Base-by-base conservation (phyloP, 2,888 invertebrate species). In the Sesamia inferens region DNA sequence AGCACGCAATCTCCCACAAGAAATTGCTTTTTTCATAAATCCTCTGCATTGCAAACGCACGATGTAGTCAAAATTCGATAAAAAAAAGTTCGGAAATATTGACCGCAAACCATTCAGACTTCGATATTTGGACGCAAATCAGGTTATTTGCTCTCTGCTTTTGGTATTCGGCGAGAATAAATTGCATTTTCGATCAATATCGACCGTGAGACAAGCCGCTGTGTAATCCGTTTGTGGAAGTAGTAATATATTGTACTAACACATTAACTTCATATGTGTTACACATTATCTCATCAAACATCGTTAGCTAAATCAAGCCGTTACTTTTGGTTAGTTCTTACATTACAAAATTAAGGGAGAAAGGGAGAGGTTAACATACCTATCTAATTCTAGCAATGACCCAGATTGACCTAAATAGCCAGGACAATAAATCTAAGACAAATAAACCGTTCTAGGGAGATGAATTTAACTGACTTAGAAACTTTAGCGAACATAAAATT, bases 161-260 rank as follows among this genome's bases (percentile, higher is more conserved):
- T 78, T 76, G 72, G 66, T 64, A 61, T 61, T 72, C 47, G 61
- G n/a, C 63, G 69, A 24, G 55, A 76, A 76, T 82, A 79, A 76
- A 85, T 82, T 84, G 77, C 54, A 71, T 76, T 79, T 78, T 72
- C 68, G 76, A 78, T 85, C 82, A 62, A 76, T 81, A 68, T 57
- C 67, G 62, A 44, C 62, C 24, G 62, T 69, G 48, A 58, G 48
- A 44, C 57, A 16, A 67, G 39, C 59, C 22, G 16, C 71, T 55
- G 58, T 71, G 63, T 65, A 69, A 78, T 68, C 19, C 48, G n/a
- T 55, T 24, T 64, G 68, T 83, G 75, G 75, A 57, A 83, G 55
- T 54, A 61, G 13, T 76, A 58, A 19, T 42, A 7, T 44, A 51
- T 39, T 39, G 7, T 2, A 4, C 31, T 51, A 68, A 76, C 39